Conservation (phyloP, 2,888 invertebrate genomes). For the Yponomeuta malinellus region DNA sequence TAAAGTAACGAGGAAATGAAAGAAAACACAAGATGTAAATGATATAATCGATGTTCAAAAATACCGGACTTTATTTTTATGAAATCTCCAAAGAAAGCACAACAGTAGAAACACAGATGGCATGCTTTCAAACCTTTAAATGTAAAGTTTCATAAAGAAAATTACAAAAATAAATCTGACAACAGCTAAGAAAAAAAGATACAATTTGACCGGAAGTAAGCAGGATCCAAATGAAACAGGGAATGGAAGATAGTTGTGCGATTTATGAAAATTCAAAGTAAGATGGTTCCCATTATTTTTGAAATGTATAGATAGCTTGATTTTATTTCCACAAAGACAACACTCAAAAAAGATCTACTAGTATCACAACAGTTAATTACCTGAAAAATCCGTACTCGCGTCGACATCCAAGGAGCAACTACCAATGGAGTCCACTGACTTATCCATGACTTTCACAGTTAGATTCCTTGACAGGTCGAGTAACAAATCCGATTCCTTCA, state of each 20-base stretch:
- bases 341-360: constrained; percentile 2
- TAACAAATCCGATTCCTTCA: constrained; percentile 60
- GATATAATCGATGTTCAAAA: constrained; percentile 26
- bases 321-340: constrained; percentile 14
- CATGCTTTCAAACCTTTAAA: constrained; percentile 24
- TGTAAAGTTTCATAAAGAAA: constrained; percentile 14
- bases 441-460: constrained; percentile 79
- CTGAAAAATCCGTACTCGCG: constrained; percentile 83
- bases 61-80: constrained; percentile 19
- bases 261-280: too few species aligned
- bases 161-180: constrained; percentile 30
- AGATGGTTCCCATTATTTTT: too few species aligned
- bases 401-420: constrained; percentile 92
- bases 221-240: too few species aligned
- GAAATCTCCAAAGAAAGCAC: constrained; percentile 1
- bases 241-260: too few species aligned
- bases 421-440: constrained; percentile 89
- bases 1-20: constrained; percentile 22
- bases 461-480: constrained; percentile 52
- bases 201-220: too few species aligned
- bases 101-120: constrained; percentile 21
- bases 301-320: too few species aligned
- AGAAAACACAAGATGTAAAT: constrained; percentile 31
- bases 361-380: constrained; percentile 52
- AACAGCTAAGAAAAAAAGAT: constrained; percentile 19